Conservation (phyloP, 2,888 invertebrate genomes). For the Nomada ruficornis region DNA sequence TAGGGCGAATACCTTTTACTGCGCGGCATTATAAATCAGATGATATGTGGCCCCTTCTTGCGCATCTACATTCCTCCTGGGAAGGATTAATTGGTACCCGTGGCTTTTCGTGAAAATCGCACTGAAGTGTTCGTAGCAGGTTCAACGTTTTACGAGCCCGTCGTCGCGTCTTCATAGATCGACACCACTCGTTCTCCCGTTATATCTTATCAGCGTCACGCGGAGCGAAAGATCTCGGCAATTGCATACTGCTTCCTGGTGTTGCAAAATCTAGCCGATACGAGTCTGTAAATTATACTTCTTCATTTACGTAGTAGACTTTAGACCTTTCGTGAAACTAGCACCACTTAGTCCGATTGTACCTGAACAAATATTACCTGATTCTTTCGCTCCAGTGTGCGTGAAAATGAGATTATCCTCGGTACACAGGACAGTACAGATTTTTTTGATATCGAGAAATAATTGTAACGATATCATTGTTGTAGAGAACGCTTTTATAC, state of each 20-base stretch:
- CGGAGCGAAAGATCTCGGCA: neutral
- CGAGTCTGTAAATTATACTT: too few relatives aligned
- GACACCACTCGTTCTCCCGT: neutral
- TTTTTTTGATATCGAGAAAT: too few relatives aligned
- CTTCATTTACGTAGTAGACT: neutral
- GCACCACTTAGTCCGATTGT: too few relatives aligned
- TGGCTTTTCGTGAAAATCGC: conserved; percentile 59
- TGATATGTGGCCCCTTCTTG: conserved; percentile 58
- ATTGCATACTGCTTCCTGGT: neutral
- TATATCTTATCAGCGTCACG: neutral
- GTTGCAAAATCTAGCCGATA: neutral
- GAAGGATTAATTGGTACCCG: conserved; percentile 58
- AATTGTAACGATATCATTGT: too few relatives aligned
- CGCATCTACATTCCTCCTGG: conserved; percentile 46
- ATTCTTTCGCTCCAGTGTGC: too few relatives aligned
- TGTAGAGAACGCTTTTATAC: too few relatives aligned
- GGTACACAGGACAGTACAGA: too few relatives aligned
- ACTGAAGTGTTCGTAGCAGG: conserved; percentile 38
- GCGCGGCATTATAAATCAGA: conserved; percentile 61
- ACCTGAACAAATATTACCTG: too few relatives aligned
- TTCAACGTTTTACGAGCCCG: conserved; percentile 27
- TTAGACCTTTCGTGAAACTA: too few relatives aligned
- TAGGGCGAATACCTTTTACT: conserved; percentile 59
- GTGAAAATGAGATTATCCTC: too few relatives aligned
- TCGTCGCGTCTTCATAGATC: conserved; percentile 1